phyloP scores from a whole-genome alignment of 2,113 vertebrate genomes.

The Crypturellus undulatus region DNA sequence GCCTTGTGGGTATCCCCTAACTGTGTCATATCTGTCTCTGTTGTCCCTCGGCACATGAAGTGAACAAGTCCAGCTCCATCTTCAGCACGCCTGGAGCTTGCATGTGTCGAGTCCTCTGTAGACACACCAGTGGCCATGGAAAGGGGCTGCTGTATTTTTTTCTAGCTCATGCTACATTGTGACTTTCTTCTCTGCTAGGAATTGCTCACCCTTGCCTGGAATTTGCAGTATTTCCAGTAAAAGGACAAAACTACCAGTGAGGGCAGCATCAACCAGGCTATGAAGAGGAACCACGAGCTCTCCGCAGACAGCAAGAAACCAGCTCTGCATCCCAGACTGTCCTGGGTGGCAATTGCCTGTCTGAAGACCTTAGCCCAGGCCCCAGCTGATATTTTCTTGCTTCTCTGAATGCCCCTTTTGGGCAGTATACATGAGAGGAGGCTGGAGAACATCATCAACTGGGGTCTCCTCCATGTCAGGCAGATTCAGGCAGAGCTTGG shows the following conservation, averaged over 20 bases:
- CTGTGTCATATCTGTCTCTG: background rate
- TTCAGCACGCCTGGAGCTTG: fast-evolving
- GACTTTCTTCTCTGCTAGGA: background rate
- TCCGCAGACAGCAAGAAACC: fast-evolving
- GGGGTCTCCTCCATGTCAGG: background rate
- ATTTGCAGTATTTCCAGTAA: background rate
- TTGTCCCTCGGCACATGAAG: background rate
- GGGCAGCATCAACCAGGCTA: background rate
- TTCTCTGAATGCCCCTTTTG: background rate
- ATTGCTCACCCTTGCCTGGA: background rate
- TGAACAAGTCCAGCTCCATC: background rate
- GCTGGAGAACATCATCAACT: background rate
- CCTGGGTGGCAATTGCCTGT: too few species aligned
- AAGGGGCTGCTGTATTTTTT: background rate
- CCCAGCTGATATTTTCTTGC: background rate
- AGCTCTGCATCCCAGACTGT: too few species aligned
- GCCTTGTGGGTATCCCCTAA: fast-evolving
- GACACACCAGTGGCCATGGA: fast-evolving
- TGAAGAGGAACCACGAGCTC: background rate
- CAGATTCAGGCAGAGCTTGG: background rate
- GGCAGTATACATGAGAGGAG: background rate
- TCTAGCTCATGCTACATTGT: background rate
- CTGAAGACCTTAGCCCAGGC: background rate
- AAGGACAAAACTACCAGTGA: background rate
- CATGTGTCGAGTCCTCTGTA: fast-evolving